These are phyloP conservation scores for Peromyscus attwateri DNA, from an alignment of 2,797 vertebrate species.

Conservation along the genomic window DNA sequence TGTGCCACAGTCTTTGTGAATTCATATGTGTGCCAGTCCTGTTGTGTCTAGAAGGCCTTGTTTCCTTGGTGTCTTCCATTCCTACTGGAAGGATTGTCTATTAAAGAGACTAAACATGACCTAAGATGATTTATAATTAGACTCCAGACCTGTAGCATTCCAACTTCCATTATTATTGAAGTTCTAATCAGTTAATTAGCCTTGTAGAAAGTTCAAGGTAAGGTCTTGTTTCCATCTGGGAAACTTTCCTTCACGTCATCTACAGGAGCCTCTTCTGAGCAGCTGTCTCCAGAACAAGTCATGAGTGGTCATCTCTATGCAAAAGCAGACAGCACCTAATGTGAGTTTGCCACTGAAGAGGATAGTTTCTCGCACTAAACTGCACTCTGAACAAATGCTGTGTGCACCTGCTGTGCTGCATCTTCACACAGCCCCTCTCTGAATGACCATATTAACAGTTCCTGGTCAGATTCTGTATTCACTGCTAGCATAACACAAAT, in stretches of 20 bases:
- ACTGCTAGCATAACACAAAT: not conserved
- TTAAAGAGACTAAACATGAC: too few species aligned
- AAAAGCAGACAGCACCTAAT: conserved; percentile 52
- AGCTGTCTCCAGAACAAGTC: conserved; percentile 50
- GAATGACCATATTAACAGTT: not conserved
- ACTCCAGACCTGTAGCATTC: not conserved
- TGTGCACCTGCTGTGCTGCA: not conserved
- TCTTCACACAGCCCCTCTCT: not conserved
- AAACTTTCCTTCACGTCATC: not conserved
- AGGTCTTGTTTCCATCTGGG: not conserved
- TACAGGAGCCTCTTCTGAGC: not conserved
- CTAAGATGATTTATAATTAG: not conserved
- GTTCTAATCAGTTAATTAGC: not conserved
- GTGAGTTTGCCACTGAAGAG: conserved; percentile 20
- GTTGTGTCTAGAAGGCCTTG: too few species aligned
- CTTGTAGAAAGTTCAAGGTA: not conserved
- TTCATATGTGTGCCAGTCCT: too few species aligned
- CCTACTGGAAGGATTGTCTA: too few species aligned
- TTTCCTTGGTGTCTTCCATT: too few species aligned
- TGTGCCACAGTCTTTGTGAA: too few species aligned
- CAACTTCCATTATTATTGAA: not conserved
- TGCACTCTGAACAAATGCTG: not conserved
- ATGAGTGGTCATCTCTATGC: conserved; percentile 29
- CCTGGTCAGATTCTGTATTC: not conserved
- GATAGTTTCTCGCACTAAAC: conserved; percentile 19